phyloP scores from a whole-genome alignment of 2,888 invertebrate genomes.

The Pandemis corylana region DNA sequence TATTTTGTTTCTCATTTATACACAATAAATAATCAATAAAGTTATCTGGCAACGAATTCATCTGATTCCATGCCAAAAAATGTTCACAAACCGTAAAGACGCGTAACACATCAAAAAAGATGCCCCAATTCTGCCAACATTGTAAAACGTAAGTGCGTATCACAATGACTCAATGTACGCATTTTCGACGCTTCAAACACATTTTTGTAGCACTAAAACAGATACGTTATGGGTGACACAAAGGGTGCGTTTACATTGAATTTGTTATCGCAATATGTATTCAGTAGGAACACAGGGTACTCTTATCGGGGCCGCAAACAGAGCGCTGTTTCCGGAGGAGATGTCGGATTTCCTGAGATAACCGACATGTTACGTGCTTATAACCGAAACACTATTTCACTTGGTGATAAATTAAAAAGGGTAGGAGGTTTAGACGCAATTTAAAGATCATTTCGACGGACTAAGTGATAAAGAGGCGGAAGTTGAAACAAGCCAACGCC shows the following conservation, averaged over 20 bases:
- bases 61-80: background rate
- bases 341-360: slow-evolving; percentile 63
- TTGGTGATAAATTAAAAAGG: slow-evolving; percentile 18
- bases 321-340: slow-evolving; percentile 55
- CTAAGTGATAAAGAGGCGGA: background rate
- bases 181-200: slow-evolving; percentile 4
- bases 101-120: slow-evolving; percentile 1
- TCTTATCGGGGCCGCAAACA: slow-evolving; percentile 54
- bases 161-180: slow-evolving; percentile 5
- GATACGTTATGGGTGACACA: slow-evolving; percentile 20
- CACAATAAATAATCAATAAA: no score
- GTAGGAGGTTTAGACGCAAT: background rate
- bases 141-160: slow-evolving; percentile 4
- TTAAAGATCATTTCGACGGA: background rate
- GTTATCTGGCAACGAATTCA: background rate
- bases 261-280: slow-evolving; percentile 34
- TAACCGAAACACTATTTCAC: slow-evolving; percentile 43
- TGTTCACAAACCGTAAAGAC: background rate
- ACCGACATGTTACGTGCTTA: slow-evolving; percentile 47
- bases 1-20: no score
- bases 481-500: background rate
- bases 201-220: slow-evolving; percentile 15
- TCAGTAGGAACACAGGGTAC: slow-evolving; percentile 44
- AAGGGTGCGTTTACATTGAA: slow-evolving; percentile 44
- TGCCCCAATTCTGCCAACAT: background rate